Base-by-base conservation (phyloP, 2,113 vertebrate genomes). In the Ptilorrhoa leucosticta region DNA sequence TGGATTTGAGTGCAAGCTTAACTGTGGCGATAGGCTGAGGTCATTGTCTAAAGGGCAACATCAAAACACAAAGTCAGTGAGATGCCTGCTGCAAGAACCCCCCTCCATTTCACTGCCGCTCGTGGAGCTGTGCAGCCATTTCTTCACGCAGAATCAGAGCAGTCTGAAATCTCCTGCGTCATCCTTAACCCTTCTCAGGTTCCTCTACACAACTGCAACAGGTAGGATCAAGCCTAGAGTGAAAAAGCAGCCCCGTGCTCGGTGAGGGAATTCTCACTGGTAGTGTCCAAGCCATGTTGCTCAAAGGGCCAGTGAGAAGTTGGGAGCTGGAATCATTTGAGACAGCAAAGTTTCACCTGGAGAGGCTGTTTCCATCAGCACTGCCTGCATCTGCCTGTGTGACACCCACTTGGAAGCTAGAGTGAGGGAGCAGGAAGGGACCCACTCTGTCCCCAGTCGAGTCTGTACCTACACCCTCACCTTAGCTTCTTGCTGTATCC, bases 401-500 rank as follows among this genome's bases (percentile, higher is more conserved):
- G 3, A 58, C 10, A 20, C 23, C 16, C 26, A 15, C 30, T 39
- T 28, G 21, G 47, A 21, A 63, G 35, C 3, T 54, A 31, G 9
- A 39, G 42, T 27, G 40, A 21, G 11, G n/a, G 42, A 79, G 47
- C 42, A 88, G 86, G 31, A 68, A 63, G 9, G 23, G 45, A 21
- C 31, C 0, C 1, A 4, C 60, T 87, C 42, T 8, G 2, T 10
- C 50, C 33, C 68, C 75, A 6, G 5, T 6, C 0, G 2, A 39
- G 47, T 42, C 60, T n/a, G 7, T 57, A n/a, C 13, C 53, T 70
- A 10, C 14, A 30, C 44, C 17, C 60, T 77, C 4, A 1, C 30
- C 19, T 42, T 23, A 54, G 60, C 42, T 64, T 51, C 61, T 51
- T 63, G 26, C 48, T 81, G 26, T 37, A 15, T 61, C 72, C 70